Base-by-base conservation (phyloP, 2,797 vertebrate genomes). In the Anniella stebbinsi region DNA sequence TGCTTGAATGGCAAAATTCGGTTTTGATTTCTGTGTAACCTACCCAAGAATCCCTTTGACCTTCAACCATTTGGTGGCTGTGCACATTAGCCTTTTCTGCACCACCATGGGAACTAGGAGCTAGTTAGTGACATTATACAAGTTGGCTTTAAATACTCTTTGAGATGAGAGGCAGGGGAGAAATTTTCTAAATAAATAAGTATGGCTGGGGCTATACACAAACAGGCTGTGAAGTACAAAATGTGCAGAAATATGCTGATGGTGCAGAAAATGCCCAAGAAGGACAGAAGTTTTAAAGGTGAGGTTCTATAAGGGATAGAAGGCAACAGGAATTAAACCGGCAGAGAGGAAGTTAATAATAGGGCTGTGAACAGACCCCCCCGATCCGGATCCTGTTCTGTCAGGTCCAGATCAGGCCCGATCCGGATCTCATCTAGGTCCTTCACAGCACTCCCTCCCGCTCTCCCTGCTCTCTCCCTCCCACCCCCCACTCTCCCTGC, bases 241-340 rank as follows among this genome's bases (percentile, higher is more conserved):
- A 51, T 78, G 13, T 51, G 76, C 28, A 48, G 25, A 78, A 51
- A 15, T 78, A 8, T 48, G 45, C 45, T 51, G 57, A 36, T 15
- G 9, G 1, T n/a, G 23, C 2, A 28, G 3, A 25, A 10, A 11
- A 10, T 2, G 38, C 6, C 7, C 7, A 23, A 1, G n/a, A 30
- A 25, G n/a, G n/a, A 30, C 60, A 36, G 18, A 11, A 36, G 1
- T 10, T n/a, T 33, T 23, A 38, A 25, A 2, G 11, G 3, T 2
- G 21, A 82, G 21, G 12, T 25, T n/a, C 38, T 66, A 66, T 25
- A 11, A 48, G n/a, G 33, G 28, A n/a, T 51, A 10, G 9, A 23
- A 5, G 21, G 25, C n/a, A 15, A n/a, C 25, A 33, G 13, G 25
- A 76, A 38, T 83, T 36, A 45, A 67, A 66, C 21, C 3, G 23